Base-by-base conservation (phyloP, 1,140 invertebrate genomes). In the Zaprionus vittiger region DNA sequence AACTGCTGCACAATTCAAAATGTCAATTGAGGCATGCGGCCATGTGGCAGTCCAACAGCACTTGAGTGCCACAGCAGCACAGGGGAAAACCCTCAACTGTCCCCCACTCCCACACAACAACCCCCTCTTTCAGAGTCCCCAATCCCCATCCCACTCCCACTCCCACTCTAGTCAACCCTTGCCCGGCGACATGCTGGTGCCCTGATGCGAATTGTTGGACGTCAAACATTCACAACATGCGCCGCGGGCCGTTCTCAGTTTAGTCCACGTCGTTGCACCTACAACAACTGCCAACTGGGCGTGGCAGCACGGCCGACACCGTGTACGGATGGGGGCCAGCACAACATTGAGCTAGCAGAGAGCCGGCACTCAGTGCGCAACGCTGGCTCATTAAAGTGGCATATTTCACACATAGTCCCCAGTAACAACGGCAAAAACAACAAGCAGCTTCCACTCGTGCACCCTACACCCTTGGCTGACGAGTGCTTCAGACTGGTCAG, bases 341-440 rank as follows among this genome's bases (percentile, higher is more conserved):
- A 38, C 37, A 38, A n/a, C 20, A 61, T 61, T 54, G 72, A 65
- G 61, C 68, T 34, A 59, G 65, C 59, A 74, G 83, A 49, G 71
- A 31, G 64, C 62, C 62, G 77, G 81, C 84, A 90, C 84, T 90
- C 78, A 81, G 81, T 81, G 81, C 81, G 81, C 84, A 73, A 84
- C 84, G 84, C 73, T 89, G 84, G 84, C 81, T 89, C 85, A 89
- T 89, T 89, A 89, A 89, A 89, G 84, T 89, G 84, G 84, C 84
- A 90, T 89, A 90, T 89, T 90, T 89, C 84, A 90, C 84, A 89
- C 84, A 89, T 89, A 90, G 84, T 47, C 59, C 81, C 73, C 44
- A 69, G 66, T 68, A 73, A 73, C 73, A 80, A 69, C 70, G 78
- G 57, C 74, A 75, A 79, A 72, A 68, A 75, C 79, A 79, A 60